A percentile compares a stretch with the other conserved stretches of the same genome.
Conservation (phyloP, 2,113 vertebrate genomes). For the Rhynchopsitta pachyrhyncha region DNA sequence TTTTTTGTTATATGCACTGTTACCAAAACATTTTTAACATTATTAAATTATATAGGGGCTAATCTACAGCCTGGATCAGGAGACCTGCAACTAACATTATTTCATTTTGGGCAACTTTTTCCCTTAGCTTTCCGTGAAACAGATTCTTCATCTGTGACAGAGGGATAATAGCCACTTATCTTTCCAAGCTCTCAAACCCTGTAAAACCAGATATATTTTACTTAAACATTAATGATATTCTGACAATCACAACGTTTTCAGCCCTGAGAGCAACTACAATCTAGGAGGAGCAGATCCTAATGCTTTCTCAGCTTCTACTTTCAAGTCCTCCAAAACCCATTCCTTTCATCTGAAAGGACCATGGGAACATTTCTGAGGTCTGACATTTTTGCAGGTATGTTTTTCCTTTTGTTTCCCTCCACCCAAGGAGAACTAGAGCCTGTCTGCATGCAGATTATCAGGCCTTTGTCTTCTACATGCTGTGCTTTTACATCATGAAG, state of each 20-base stretch:
- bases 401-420: background rate
- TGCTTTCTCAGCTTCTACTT: background rate
- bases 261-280: background rate
- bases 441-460: background rate
- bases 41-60: background rate
- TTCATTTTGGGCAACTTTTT: background rate
- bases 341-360: background rate
- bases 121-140: background rate
- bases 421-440: background rate
- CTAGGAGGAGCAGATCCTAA: background rate
- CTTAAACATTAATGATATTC: background rate
- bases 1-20: background rate
- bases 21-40: background rate
- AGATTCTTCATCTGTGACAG: background rate
- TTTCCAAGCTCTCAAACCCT: background rate
- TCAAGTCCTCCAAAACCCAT: background rate
- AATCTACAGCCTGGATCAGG: background rate
- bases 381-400: background rate
- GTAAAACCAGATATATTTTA: background rate
- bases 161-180: background rate
- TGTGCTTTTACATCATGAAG: background rate
- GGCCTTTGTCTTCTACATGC: background rate
- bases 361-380: background rate
- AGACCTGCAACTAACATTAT: background rate
- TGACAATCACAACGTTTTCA: background rate